Base-by-base conservation (phyloP, 1,140 invertebrate genomes). In the Rhizoglyphus robini region DNA sequence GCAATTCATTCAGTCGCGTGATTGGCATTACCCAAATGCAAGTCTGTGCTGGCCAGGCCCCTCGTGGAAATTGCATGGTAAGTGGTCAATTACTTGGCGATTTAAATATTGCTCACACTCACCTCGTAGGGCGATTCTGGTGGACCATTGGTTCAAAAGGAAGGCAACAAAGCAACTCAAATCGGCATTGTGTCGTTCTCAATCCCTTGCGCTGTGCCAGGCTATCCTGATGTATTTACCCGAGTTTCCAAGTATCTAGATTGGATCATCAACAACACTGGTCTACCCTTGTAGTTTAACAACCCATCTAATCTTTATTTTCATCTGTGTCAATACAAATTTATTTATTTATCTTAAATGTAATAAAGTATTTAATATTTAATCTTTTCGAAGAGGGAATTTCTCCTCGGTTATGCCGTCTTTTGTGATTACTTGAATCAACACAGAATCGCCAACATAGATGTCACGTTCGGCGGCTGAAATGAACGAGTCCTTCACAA, bases 381-480 rank as follows among this genome's bases (percentile, higher is more conserved):
- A 76, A 70, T 76, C 75, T 60, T 69, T 71, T 31, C 75, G 63
- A 8, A 76, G 69, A 23, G 67, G 51, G n/a, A 74, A 65, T 0
- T 15, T 65, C 38, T 72, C 68, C 61, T 73, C 70, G 65, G 68
- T 79, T 63, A 93, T 83, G 0, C 91, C 93, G 78, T 88, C 86
- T 69, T 88, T 88, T 29, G 90, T 95, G 61, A 98, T 88, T 64
- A 96, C 83, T 68, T 90, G 85, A 67, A 99, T 87, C 31, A 81
- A 76, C 69, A 98, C 84, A 54, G 83, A 83, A 80, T 99, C 96
- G 65, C 96, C 96, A 72, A 91, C 96, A 72, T 92, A 88, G 69
- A 96, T 97, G 75, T 99, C 94, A 75, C 96, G 82, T 74, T 99
- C 96, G 63, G 94, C 88, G 38, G 94, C 93, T 63, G 93, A 92